These are phyloP conservation scores for Tuta absoluta DNA, from an alignment of 2,888 invertebrate species.

Conservation along the genomic window DNA sequence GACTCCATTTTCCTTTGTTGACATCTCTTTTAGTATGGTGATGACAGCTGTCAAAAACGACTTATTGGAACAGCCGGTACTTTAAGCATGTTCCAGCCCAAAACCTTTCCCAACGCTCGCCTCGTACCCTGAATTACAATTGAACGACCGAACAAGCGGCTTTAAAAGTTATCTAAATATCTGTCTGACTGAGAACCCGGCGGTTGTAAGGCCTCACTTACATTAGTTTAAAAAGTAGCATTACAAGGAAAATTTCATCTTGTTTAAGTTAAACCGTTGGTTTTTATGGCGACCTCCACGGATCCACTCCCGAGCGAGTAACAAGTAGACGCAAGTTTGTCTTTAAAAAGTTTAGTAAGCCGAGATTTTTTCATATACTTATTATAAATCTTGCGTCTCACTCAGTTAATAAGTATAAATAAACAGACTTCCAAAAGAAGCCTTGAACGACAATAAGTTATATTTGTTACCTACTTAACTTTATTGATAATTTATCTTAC, in stretches of 20 bases:
- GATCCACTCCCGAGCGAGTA: constrained; percentile 40
- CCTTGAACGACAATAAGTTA: no score
- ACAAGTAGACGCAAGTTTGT: constrained; percentile 26
- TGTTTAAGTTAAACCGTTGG: constrained; percentile 60
- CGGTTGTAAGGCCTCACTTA: constrained; percentile 33
- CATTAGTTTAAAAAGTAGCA: constrained; percentile 56
- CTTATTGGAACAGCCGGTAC: no score
- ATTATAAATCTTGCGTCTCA: constrained; percentile 3
- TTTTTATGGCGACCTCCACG: constrained; percentile 54
- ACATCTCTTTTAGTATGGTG: no score
- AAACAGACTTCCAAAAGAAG: no score
- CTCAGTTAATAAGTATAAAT: not conserved
- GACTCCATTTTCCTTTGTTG: no score
- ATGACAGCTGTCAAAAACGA: no score
- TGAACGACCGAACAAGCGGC: constrained; percentile 29
- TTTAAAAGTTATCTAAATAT: constrained; percentile 48
- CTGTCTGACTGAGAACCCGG: constrained; percentile 32
- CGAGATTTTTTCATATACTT: no score
- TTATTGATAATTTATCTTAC: no score
- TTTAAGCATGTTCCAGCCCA: no score
- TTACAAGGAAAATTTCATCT: constrained; percentile 61
- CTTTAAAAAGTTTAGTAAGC: constrained; percentile 25
- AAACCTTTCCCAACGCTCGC: no score
- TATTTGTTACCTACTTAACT: not conserved
- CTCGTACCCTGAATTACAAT: constrained; percentile 30